These are phyloP conservation scores for Linnaemya tessellans DNA, from an alignment of 2,888 invertebrate genomes.

Conservation along the genomic window DNA sequence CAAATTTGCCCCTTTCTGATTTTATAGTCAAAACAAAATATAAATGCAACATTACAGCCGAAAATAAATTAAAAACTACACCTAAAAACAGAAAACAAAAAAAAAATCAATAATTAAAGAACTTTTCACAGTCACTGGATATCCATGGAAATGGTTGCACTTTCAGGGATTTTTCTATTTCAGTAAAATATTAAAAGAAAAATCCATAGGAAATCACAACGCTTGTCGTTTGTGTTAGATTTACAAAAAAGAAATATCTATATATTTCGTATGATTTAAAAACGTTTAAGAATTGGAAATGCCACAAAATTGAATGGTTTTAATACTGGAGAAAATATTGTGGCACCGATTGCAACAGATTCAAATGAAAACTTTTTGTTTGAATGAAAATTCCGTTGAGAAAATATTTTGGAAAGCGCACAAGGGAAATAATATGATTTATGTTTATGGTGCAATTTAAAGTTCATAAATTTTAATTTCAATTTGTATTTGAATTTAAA, in stretches of 20 bases:
- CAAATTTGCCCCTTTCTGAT: no score
- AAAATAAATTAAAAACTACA: background rate
- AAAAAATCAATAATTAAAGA: background rate
- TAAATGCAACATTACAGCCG: background rate
- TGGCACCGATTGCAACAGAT: background rate
- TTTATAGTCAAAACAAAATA: no score
- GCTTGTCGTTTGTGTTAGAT: background rate
- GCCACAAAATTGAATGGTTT: conserved; percentile 16
- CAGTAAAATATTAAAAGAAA: background rate
- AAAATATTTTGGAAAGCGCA: conserved; percentile 4
- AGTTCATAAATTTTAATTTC: conserved; percentile 36
- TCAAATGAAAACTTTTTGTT: background rate
- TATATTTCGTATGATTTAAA: conserved; percentile 31
- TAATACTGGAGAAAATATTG: conserved; percentile 35
- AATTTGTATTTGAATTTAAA: conserved; percentile 16
- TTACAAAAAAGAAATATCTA: background rate
- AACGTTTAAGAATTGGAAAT: background rate
- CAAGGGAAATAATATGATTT: conserved; percentile 15
- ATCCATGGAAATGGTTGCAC: background rate
- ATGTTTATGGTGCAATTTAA: conserved; percentile 20
- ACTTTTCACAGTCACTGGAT: background rate
- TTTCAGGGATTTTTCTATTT: background rate
- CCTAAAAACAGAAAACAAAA: background rate
- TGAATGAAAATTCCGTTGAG: background rate
- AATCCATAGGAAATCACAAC: background rate